Conservation (phyloP, 2,888 invertebrate species). For the Dilophus febrilis region DNA sequence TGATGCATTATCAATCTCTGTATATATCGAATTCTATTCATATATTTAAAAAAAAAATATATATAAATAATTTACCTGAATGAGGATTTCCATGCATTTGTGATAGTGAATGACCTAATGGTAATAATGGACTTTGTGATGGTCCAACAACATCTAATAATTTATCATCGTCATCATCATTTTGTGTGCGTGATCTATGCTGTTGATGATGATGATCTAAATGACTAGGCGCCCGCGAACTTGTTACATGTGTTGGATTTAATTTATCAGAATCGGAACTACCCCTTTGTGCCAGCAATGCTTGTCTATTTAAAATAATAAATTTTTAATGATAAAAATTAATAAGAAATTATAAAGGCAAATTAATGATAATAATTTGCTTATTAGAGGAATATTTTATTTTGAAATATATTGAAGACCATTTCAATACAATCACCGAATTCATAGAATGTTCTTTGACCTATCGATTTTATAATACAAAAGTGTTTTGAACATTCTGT, state of each 20-base stretch:
- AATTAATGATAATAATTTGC: too few species aligned
- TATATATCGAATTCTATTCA: neutral
- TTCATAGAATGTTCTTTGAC: too few species aligned
- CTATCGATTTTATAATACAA: too few species aligned
- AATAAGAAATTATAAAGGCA: too few species aligned
- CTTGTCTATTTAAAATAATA: too few species aligned
- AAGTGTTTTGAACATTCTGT: too few species aligned
- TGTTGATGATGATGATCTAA: constrained; percentile 14
- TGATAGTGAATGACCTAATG: constrained; percentile 32
- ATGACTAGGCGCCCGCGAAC: constrained; percentile 27
- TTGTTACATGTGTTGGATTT: constrained; percentile 39
- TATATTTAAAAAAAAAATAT: neutral
- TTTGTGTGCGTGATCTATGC: constrained; percentile 22
- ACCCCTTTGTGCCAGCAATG: constrained; percentile 43
- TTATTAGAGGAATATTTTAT: too few species aligned
- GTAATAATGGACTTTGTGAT: constrained; percentile 61
- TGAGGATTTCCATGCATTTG: constrained; percentile 33
- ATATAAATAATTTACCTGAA: constrained; percentile 22
- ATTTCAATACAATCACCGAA: too few species aligned
- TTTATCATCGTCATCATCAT: constrained; percentile 62
- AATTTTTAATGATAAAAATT: too few species aligned
- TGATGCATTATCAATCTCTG: neutral
- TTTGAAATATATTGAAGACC: too few species aligned
- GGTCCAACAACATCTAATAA: constrained; percentile 77
- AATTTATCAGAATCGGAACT: constrained; percentile 32